Conservation (phyloP, 35 echinoderm and acorn worm species). For the Anneissia japonica region DNA sequence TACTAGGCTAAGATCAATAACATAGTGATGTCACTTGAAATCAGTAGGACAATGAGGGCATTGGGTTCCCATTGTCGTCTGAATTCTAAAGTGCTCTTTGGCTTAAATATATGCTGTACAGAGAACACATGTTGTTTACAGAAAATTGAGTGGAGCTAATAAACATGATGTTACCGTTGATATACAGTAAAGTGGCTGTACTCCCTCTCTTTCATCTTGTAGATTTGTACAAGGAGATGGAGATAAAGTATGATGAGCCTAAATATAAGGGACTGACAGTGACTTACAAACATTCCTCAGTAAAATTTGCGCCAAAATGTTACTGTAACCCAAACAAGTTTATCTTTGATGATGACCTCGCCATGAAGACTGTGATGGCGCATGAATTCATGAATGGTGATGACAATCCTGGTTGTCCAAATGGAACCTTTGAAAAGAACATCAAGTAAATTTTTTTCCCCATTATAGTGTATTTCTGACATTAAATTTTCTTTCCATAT, state of each 20-base stretch:
- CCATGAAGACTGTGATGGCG: conserved; percentile 70
- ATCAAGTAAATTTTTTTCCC: conserved; percentile 63
- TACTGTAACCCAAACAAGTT: conserved; percentile 91
- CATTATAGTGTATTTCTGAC: too few relatives aligned
- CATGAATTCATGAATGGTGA: conserved; percentile 72
- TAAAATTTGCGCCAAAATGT: conserved; percentile 72
- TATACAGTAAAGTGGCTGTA: too few relatives aligned
- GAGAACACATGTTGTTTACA: too few relatives aligned
- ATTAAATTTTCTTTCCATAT: too few relatives aligned
- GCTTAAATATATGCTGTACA: too few relatives aligned
- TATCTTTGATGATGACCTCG: conserved; percentile 68
- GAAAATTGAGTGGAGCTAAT: too few relatives aligned
- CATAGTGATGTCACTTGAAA: too few relatives aligned
- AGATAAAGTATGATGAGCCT: conserved; percentile 56
- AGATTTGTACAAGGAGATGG: conserved; percentile 65
- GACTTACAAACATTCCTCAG: conserved; percentile 65
- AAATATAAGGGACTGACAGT: conserved; percentile 78
- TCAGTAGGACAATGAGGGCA: too few relatives aligned
- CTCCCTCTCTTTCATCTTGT: not conserved
- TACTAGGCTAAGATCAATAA: too few relatives aligned
- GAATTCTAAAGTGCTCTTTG: too few relatives aligned
- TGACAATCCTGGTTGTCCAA: conserved; percentile 39
- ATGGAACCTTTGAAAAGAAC: conserved; percentile 67
- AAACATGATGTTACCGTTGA: too few relatives aligned
- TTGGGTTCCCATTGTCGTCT: too few relatives aligned